Percentiles rank a stretch among this genome's conserved stretches.
Evolutionary conservation across 2,888 invertebrate species (phyloP).

Genomic region (Archaeoteleia sp.): DNA sequence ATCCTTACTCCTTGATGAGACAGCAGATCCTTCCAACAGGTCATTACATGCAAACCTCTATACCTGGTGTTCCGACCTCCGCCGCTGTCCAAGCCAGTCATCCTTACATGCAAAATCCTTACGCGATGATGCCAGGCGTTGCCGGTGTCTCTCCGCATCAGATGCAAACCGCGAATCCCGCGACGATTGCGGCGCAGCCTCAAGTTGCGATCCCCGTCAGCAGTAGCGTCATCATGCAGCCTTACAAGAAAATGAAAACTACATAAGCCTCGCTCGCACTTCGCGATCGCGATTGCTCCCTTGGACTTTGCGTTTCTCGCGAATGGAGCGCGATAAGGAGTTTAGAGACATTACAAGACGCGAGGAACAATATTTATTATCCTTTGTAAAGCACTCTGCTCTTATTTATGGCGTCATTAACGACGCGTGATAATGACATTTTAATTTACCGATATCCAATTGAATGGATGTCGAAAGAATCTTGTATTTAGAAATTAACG

Average conservation of each 20-base stretch:
- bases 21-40: conserved; percentile 69
- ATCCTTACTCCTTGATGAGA: conserved; percentile 76
- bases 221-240: conserved; percentile 80
- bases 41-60: conserved; percentile 66
- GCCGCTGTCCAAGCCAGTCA: conserved; percentile 64
- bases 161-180: conserved; percentile 67
- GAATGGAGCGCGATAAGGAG: conserved; percentile 1
- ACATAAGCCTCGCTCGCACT: conserved; percentile 77
- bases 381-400: too few relatives aligned
- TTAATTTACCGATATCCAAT: too few relatives aligned
- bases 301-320: conserved; percentile 20
- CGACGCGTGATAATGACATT: too few relatives aligned
- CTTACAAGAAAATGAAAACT: conserved; percentile 94
- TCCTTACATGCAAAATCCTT: conserved; percentile 69
- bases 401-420: too few relatives aligned
- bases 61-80: conserved; percentile 57
- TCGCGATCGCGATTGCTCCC: conserved; percentile 21
- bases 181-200: conserved; percentile 74
- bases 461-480: too few relatives aligned
- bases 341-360: too few relatives aligned
- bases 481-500: too few relatives aligned
- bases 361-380: too few relatives aligned
- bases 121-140: conserved; percentile 71
- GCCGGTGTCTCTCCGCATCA: conserved; percentile 75
- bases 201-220: conserved; percentile 74